Conservation (phyloP, 1,140 invertebrate genomes). For the Babylonia areolata region DNA sequence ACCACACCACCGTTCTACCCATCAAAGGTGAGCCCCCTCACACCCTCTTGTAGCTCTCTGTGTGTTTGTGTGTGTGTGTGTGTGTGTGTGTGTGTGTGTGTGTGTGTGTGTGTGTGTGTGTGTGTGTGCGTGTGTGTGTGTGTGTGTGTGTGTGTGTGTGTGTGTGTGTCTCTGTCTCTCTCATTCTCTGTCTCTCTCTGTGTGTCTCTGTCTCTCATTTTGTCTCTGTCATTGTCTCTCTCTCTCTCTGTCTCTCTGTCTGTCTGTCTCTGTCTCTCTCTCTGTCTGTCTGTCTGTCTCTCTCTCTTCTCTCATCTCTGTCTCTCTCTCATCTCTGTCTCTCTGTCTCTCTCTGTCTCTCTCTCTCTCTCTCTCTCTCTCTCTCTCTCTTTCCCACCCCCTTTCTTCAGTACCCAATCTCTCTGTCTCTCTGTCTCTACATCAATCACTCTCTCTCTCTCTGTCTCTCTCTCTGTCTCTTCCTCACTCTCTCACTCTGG, state of each 20-base stretch:
- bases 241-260: neutral
- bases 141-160: neutral
- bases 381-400: too few species aligned
- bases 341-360: neutral
- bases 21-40: constrained; percentile 62
- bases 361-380: too few species aligned
- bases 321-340: neutral
- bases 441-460: too few species aligned
- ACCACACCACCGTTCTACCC: constrained; percentile 70
- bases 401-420: too few species aligned
- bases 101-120: neutral
- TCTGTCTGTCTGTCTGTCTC: constrained; percentile 13
- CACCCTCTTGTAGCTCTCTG: too few species aligned
- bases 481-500: too few species aligned
- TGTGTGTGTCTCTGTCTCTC: too few species aligned
- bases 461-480: too few species aligned
- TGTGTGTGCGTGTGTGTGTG: neutral
- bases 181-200: too few species aligned
- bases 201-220: too few species aligned
- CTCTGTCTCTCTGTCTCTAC: too few species aligned
- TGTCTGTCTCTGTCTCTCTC: neutral
- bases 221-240: too few species aligned
- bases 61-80: neutral
- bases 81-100: neutral
- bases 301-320: neutral